phyloP scores from a whole-genome alignment of 2,113 vertebrate genomes.

The Aphelocoma coerulescens region DNA sequence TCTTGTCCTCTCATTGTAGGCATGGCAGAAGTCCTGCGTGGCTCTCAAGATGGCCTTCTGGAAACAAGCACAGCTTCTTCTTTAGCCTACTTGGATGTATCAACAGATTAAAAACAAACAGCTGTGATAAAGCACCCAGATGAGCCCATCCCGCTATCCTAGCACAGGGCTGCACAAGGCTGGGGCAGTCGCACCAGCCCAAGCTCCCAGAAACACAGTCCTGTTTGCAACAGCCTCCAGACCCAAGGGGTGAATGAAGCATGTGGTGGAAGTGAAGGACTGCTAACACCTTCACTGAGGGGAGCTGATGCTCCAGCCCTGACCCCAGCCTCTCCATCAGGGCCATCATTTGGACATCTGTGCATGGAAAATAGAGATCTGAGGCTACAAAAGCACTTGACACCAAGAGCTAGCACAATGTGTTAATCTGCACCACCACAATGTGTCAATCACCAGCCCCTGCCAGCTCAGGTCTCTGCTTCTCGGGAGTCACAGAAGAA shows the following conservation, averaged over 20 bases:
- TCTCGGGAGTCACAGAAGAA: background rate
- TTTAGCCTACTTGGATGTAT: background rate
- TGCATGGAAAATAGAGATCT: background rate
- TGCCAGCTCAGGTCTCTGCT: background rate
- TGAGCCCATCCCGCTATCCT: rapidly evolving
- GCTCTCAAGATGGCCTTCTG: background rate
- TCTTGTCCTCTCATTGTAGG: background rate
- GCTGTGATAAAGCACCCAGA: background rate
- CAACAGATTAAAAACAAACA: background rate
- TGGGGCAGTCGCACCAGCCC: rapidly evolving
- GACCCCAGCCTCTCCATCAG: background rate
- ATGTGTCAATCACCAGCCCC: background rate
- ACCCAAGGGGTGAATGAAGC: background rate
- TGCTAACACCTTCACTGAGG: background rate
- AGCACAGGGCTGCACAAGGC: background rate
- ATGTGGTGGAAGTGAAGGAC: rapidly evolving
- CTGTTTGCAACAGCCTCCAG: background rate
- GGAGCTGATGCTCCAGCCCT: background rate
- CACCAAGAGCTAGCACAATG: background rate
- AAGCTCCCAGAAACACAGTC: background rate
- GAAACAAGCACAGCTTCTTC: background rate
- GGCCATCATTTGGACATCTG: background rate
- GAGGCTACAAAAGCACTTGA: background rate
- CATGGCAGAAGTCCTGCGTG: background rate
- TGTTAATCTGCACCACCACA: background rate